Conservation (phyloP, 1,140 invertebrate genomes). For the Drosophila miranda region DNA sequence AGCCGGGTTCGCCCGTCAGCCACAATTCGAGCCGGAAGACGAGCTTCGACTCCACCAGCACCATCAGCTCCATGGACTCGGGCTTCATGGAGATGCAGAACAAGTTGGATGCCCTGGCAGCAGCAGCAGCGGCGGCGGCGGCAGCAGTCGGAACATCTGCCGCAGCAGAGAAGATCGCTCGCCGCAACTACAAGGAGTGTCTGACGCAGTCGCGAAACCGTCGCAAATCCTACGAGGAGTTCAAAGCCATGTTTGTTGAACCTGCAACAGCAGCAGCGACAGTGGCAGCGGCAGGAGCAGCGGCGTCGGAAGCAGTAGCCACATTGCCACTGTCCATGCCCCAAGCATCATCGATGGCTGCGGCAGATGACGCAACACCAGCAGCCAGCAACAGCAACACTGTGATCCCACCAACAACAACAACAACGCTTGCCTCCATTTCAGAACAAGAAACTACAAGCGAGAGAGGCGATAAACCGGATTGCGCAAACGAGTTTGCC, state of each 20-base stretch:
- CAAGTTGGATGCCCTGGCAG: constrained; percentile 70
- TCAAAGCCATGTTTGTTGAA: constrained; percentile 78
- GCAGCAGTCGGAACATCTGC: neutral
- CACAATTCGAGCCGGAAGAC: constrained; percentile 80
- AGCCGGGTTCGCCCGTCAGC: constrained; percentile 54
- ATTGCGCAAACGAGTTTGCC: constrained; percentile 79
- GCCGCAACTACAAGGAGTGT: constrained; percentile 77
- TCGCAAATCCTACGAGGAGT: constrained; percentile 82
- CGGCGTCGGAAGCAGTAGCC: constrained; percentile 43
- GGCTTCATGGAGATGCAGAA: constrained; percentile 82
- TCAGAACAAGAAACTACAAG: constrained; percentile 76
- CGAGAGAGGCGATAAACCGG: constrained; percentile 58
- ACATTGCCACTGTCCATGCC: constrained; percentile 17
- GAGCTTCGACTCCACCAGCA: constrained; percentile 82
- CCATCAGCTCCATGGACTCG: constrained; percentile 82
- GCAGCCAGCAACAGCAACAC: constrained; percentile 29
- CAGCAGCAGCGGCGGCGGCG: constrained; percentile 43
- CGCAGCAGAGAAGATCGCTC: constrained; percentile 63
- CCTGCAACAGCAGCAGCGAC: no score
- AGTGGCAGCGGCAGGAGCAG: no score
- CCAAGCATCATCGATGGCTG: constrained; percentile 9
- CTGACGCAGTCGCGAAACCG: constrained; percentile 80
- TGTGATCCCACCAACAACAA: constrained; percentile 34
- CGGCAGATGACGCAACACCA: constrained; percentile 62
- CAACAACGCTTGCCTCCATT: constrained; percentile 70